These are phyloP conservation scores for Calidris pygmaea DNA, from an alignment of 2,113 vertebrate species.

Conservation along the genomic window DNA sequence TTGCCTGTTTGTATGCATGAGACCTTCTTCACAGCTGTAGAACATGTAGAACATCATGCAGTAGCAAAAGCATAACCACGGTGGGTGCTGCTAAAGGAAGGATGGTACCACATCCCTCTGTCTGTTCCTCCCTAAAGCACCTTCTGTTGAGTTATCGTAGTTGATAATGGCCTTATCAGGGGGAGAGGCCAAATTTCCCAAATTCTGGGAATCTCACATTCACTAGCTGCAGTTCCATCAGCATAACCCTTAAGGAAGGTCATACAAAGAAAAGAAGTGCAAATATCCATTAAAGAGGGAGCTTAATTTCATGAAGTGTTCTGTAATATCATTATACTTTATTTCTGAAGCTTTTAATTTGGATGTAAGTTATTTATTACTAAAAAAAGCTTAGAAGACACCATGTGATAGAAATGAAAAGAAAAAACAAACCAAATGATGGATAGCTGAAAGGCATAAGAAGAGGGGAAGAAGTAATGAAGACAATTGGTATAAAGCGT, in stretches of 20 bases:
- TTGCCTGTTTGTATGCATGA: neutral
- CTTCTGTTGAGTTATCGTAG: neutral
- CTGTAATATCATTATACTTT: neutral
- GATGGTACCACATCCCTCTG: rapidly evolving
- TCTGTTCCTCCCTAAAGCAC: neutral
- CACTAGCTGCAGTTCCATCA: neutral
- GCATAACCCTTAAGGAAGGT: neutral
- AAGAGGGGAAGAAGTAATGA: neutral
- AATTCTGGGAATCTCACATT: neutral
- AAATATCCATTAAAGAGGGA: neutral
- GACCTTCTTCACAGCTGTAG: neutral
- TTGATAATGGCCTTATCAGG: neutral
- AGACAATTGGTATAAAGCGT: neutral
- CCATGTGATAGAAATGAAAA: neutral
- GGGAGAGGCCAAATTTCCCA: neutral
- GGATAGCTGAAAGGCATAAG: neutral
- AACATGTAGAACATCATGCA: neutral
- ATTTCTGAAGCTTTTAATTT: neutral
- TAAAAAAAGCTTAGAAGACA: neutral
- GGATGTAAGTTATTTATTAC: neutral
- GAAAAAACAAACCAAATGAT: neutral
- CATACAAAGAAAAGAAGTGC: neutral
- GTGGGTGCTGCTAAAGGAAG: neutral
- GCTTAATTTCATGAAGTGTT: neutral
- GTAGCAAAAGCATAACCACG: neutral